Percentiles rank a stretch among this genome's conserved stretches.
Conservation (phyloP, 92 coral and sea anemone species). For the Parazoanthus swiftii region DNA sequence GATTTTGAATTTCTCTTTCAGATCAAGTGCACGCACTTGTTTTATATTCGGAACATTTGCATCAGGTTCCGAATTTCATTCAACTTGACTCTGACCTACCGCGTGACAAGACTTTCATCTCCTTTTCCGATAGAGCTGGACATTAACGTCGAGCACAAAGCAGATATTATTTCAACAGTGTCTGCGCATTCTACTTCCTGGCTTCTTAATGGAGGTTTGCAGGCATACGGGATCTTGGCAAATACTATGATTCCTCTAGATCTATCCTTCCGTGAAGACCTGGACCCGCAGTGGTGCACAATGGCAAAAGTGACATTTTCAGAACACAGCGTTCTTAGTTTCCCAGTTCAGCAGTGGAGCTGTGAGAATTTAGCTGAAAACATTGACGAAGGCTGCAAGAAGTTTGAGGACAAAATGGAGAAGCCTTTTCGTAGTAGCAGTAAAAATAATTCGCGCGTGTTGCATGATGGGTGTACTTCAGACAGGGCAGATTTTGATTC, state of each 20-base stretch:
- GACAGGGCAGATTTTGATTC: constrained; percentile 1
- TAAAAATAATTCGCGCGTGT: neutral
- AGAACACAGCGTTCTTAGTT: neutral
- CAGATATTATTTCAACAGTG: constrained; percentile 11
- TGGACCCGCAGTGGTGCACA: constrained; percentile 34
- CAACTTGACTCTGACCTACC: constrained; percentile 28
- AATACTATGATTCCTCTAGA: neutral
- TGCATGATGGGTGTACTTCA: constrained; percentile 11
- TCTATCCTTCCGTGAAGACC: constrained; percentile 20
- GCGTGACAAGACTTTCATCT: neutral
- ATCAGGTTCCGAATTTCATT: constrained; percentile 11
- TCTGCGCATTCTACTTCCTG: constrained; percentile 24
- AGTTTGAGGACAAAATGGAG: constrained; percentile 18
- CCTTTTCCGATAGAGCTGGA: constrained; percentile 26
- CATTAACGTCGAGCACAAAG: constrained; percentile 10
- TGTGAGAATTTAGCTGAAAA: constrained; percentile 2
- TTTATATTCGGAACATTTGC: constrained; percentile 28
- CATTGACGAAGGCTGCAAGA: neutral
- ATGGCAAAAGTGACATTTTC: constrained; percentile 18
- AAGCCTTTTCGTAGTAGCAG: neutral
- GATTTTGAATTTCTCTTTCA: neutral
- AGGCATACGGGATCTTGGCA: neutral
- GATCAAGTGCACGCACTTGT: constrained; percentile 28
- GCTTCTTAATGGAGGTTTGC: constrained; percentile 17
- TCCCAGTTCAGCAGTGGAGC: constrained; percentile 20